A percentile compares a stretch with the other conserved stretches of the same genome.
Conservation (phyloP, 2,113 vertebrate species). For the Onychostruthus taczanowskii region DNA sequence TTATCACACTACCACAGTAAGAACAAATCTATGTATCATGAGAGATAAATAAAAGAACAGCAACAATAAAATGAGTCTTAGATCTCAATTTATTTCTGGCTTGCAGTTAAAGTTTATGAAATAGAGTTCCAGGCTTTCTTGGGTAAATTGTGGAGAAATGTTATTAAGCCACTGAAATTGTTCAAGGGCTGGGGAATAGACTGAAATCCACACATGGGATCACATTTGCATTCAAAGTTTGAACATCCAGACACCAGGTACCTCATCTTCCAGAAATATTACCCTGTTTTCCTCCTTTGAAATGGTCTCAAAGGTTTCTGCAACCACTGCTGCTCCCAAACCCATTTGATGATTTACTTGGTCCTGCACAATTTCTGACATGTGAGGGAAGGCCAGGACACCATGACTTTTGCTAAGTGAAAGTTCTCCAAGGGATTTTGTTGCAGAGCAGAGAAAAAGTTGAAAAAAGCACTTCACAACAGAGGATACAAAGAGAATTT, state of each 20-base stretch:
- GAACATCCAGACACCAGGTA: no score
- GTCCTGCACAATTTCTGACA: not conserved
- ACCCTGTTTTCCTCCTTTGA: not conserved
- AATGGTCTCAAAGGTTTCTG: not conserved
- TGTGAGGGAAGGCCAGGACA: not conserved
- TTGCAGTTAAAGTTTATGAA: not conserved
- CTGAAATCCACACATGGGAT: not conserved
- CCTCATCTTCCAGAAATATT: not conserved
- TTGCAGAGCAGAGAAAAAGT: not conserved
- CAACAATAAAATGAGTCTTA: not conserved
- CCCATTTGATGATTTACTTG: not conserved
- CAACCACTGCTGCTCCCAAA: not conserved
- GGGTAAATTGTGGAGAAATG: not conserved
- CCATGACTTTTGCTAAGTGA: not conserved
- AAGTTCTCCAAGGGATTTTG: not conserved
- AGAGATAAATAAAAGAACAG: not conserved
- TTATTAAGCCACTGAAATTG: not conserved
- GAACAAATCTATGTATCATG: not conserved
- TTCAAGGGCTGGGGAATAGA: not conserved
- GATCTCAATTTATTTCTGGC: not conserved
- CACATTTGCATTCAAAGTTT: not conserved
- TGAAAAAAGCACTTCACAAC: accelerated
- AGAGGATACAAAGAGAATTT: not conserved
- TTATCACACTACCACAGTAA: not conserved
- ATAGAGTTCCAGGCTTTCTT: not conserved